Evolutionary conservation across 2,113 vertebrate species (phyloP).

Genomic region (Rynchops niger): DNA sequence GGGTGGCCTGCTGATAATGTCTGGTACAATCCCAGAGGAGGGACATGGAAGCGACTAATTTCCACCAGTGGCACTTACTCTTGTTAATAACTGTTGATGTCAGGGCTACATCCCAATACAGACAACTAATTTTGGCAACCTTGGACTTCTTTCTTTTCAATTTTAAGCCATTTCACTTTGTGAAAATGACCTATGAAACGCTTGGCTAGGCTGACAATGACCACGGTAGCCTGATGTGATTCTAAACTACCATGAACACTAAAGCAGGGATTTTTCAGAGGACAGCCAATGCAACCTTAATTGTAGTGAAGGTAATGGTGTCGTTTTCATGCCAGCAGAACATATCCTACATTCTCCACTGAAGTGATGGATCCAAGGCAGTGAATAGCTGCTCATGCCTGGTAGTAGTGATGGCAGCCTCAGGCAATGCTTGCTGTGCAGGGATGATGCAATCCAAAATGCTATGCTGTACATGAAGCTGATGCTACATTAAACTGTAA

Average conservation of each 20-base stretch:
- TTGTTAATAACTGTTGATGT: not conserved
- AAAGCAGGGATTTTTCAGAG: not conserved
- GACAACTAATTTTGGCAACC: not conserved
- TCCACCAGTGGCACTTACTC: not conserved
- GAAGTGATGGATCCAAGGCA: not conserved
- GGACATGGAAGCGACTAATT: not conserved
- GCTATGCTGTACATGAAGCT: not conserved
- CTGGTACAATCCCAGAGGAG: not conserved
- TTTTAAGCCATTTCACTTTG: not conserved
- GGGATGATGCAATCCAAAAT: not conserved
- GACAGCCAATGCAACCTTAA: not conserved
- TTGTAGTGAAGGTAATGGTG: not conserved
- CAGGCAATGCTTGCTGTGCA: not conserved
- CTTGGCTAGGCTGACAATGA: not conserved
- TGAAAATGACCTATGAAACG: not conserved
- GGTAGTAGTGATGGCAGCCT: not conserved
- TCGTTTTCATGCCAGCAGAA: not conserved
- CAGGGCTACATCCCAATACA: not conserved
- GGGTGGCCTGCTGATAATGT: not conserved
- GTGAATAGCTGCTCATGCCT: not conserved
- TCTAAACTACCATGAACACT: not conserved
- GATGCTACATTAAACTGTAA: not conserved
- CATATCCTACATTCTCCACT: not conserved
- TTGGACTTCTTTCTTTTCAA: not conserved
- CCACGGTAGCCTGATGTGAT: not conserved